Percentiles rank a stretch among this genome's conserved stretches.
Conservation (phyloP, 2,888 invertebrate genomes). For the Clepsis dumicolana region DNA sequence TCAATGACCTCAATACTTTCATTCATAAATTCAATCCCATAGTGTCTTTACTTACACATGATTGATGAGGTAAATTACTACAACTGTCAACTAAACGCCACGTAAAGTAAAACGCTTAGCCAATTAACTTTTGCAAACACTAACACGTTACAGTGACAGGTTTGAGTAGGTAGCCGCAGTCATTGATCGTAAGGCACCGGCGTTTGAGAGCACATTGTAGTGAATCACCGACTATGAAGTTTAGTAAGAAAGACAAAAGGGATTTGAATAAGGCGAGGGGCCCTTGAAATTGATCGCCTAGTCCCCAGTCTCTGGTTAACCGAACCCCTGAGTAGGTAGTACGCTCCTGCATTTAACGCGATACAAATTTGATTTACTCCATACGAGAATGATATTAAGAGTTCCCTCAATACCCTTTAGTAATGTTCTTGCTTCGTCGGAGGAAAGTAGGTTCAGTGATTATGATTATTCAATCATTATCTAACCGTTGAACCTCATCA, state of each 20-base stretch:
- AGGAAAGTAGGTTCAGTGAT: conserved; percentile 25
- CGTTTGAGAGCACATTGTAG: conserved; percentile 59
- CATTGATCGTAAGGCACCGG: conserved; percentile 50
- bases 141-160: conserved; percentile 4
- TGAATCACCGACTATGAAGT: conserved; percentile 79
- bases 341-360: conserved; percentile 69
- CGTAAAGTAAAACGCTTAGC: background rate
- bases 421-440: background rate
- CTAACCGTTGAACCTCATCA: conserved; percentile 40
- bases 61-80: background rate
- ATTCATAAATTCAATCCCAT: background rate
- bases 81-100: background rate
- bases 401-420: conserved; percentile 6
- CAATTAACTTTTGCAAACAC: background rate
- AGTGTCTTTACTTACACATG: background rate
- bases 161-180: conserved; percentile 32
- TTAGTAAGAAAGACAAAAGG: conserved; percentile 81
- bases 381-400: conserved; percentile 44
- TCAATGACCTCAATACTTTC: conserved; percentile 33
- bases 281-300: conserved; percentile 83
- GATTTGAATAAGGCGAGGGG: conserved; percentile 82
- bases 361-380: conserved; percentile 80
- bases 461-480: conserved; percentile 41
- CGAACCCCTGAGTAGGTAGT: conserved; percentile 67
- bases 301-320: conserved; percentile 81